Base-by-base conservation (phyloP, 2,888 invertebrate genomes). In the Aphelenchoides bicaudatus region DNA sequence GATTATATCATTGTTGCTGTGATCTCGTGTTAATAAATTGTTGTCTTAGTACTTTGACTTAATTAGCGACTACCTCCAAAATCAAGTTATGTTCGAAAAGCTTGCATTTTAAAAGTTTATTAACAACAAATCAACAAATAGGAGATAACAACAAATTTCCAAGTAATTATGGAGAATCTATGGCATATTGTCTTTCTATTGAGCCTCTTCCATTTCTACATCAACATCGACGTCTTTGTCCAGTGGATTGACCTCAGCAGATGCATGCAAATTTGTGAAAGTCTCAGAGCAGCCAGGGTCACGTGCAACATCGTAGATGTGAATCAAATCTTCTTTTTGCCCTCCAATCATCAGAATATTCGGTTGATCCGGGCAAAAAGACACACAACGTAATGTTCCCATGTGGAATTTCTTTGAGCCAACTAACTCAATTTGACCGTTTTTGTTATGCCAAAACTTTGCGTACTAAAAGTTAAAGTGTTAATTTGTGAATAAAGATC, bases 321-420 rank as follows among this genome's bases (percentile, higher is more conserved):
- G 59, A 37, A 72, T 61, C 46, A 74, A 52, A 39, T 74, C 74
- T n/a, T 64, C 63, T 4, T 55, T 51, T 10, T 68, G 63, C 46
- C 72, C 74, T 13, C 73, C 74, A 25, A 72, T 66, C 5, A 67
- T 56, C 5, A 70, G 23, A 19, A 71, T 63, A 1, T 64, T 63
- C 4, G 60, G 64, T 8, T 62, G 66, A 46, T 74, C 73, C 21
- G 74, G 74, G 57, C 67, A 68, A 60, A 74, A 74, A 16, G 59
- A 37, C 13, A 48, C 63, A 16, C 63, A 61, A 39, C 66, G 67
- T 5, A 73, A 62, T 34, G 58, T 60, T 34, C 73, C 73, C 43
- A 73, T 61, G 28, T 66, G 58, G 38, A 72, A 50, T 30, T 62
- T 61, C 23, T 68, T 62, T 2, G 63, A 63, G 52, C 67, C 62